Conservation (phyloP, 37 sponge, comb jelly and placozoan species). For the Beroe ovata region DNA sequence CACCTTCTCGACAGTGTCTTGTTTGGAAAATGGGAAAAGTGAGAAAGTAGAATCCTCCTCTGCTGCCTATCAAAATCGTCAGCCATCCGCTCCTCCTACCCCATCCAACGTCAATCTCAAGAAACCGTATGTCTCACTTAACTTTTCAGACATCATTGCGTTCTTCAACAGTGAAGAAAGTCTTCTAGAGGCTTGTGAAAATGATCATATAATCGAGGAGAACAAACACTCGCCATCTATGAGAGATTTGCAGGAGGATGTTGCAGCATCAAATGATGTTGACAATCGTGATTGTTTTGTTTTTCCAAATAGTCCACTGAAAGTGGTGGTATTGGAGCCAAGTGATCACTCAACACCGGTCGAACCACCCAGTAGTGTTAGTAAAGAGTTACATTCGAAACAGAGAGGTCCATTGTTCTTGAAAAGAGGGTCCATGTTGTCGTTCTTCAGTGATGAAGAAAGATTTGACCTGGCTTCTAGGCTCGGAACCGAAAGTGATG, state of each 20-base stretch:
- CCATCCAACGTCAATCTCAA: background rate
- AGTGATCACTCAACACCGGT: background rate
- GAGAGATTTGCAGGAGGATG: background rate
- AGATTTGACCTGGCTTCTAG: background rate
- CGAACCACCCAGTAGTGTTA: background rate
- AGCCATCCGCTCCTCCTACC: background rate
- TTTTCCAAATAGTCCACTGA: background rate
- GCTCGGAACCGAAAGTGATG: background rate
- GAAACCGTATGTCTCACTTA: conserved; percentile 21
- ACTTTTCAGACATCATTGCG: conserved; percentile 28
- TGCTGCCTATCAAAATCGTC: background rate
- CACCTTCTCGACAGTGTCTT: background rate
- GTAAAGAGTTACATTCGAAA: background rate
- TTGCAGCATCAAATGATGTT: background rate
- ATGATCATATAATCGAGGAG: background rate
- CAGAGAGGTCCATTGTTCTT: background rate
- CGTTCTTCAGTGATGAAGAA: conserved; percentile 30
- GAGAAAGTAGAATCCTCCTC: no score
- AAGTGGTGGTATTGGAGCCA: background rate
- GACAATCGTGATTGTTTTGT: conserved; percentile 24
- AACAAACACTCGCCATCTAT: background rate
- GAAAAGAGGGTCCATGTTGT: conserved; percentile 3
- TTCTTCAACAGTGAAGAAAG: conserved; percentile 44
- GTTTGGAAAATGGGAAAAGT: background rate
- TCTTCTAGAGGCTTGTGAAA: conserved; percentile 22